These are phyloP conservation scores for Megalonaias nervosa DNA, from an alignment of 1,140 invertebrate species.

Conservation along the genomic window DNA sequence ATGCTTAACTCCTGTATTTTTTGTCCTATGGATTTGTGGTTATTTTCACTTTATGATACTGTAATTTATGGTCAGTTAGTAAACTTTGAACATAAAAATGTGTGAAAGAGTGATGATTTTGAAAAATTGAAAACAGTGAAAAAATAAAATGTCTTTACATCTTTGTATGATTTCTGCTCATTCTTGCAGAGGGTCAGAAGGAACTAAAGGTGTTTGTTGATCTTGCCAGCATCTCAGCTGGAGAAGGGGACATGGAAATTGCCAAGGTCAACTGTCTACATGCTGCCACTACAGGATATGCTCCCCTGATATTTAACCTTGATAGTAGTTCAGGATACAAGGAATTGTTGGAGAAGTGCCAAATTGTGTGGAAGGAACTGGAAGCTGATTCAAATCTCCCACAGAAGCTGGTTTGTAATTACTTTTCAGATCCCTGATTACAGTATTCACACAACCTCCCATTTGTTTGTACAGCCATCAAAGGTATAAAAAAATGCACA, in stretches of 20 bases:
- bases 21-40: background rate
- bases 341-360: constrained; percentile 52
- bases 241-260: constrained; percentile 60
- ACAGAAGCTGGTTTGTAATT: constrained; percentile 48
- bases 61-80: background rate
- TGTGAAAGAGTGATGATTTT: background rate
- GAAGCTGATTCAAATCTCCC: constrained; percentile 53
- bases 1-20: background rate
- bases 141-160: background rate
- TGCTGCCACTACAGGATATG: constrained; percentile 62
- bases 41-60: background rate
- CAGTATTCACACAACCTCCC: no score
- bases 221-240: constrained; percentile 64
- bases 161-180: background rate
- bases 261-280: constrained; percentile 59
- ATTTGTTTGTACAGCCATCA: no score
- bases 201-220: constrained; percentile 69
- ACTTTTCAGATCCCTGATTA: no score
- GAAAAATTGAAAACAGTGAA: background rate
- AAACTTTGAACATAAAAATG: background rate
- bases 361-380: constrained; percentile 57
- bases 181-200: constrained; percentile 47
- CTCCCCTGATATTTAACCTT: constrained; percentile 64
- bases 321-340: constrained; percentile 38
- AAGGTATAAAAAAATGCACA: no score